These are phyloP conservation scores for Lathronympha strigana DNA, from an alignment of 2,888 invertebrate species.

Conservation along the genomic window DNA sequence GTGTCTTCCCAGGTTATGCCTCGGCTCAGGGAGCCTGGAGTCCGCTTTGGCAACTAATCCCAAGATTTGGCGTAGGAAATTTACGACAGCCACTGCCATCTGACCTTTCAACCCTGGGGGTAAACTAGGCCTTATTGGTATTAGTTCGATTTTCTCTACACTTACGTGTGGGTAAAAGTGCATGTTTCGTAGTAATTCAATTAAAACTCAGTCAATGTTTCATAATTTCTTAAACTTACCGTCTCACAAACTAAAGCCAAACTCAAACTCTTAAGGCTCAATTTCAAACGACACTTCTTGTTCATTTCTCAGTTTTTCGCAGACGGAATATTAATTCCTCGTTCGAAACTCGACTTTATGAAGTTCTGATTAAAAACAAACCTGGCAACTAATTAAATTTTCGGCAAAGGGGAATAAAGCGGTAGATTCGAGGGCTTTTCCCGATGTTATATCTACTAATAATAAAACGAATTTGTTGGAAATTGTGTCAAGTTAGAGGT, in stretches of 20 bases:
- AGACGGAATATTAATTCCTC: slow-evolving; percentile 30
- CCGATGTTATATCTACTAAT: slow-evolving; percentile 28
- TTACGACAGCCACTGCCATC: too few relatives aligned
- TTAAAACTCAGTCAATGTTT: neutral
- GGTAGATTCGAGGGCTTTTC: slow-evolving; percentile 25
- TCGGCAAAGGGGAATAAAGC: slow-evolving; percentile 20
- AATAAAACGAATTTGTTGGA: slow-evolving; percentile 28
- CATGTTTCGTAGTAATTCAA: neutral
- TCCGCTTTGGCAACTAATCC: too few relatives aligned
- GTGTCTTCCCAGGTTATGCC: too few relatives aligned
- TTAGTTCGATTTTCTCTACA: too few relatives aligned
- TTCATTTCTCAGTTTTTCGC: slow-evolving; percentile 27
- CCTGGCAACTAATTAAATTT: slow-evolving; percentile 38
- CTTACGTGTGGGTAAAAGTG: neutral
- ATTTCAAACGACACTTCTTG: slow-evolving; percentile 3
- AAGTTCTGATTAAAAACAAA: slow-evolving; percentile 41
- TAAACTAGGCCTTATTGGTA: too few relatives aligned
- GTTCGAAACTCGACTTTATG: slow-evolving; percentile 37
- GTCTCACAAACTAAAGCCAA: slow-evolving; percentile 1
- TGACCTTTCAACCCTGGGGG: too few relatives aligned
- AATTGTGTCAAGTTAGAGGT: slow-evolving; percentile 3
- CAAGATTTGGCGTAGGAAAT: too few relatives aligned
- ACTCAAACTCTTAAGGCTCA: slow-evolving; percentile 4
- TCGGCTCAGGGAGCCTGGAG: too few relatives aligned
- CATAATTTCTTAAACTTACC: slow-evolving; percentile 12